Evolutionary conservation across 2,888 invertebrate genomes (phyloP).

Genomic region (Caenorhabditis wallacei): DNA sequence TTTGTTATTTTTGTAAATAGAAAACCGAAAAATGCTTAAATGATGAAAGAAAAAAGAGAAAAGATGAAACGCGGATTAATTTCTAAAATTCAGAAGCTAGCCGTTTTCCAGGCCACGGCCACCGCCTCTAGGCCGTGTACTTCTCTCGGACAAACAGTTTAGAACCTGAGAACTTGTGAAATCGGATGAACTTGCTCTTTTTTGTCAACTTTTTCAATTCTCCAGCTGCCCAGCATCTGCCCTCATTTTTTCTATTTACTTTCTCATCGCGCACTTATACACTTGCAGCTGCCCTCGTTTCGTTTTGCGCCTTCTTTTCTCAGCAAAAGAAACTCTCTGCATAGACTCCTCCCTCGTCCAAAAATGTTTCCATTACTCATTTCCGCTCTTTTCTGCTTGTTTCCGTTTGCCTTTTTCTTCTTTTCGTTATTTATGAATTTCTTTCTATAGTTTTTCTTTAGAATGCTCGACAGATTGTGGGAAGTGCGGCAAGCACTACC

Average conservation of each 20-base stretch:
- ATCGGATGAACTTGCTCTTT: slow-evolving; percentile 22
- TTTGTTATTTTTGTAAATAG: neutral
- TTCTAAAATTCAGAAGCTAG: neutral
- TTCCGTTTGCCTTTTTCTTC: slow-evolving; percentile 8
- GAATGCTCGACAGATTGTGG: slow-evolving; percentile 48
- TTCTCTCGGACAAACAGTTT: slow-evolving; percentile 45
- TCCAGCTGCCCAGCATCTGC: slow-evolving; percentile 45
- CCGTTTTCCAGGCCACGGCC: slow-evolving; percentile 23
- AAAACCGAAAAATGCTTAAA: neutral
- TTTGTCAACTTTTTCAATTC: slow-evolving; percentile 3
- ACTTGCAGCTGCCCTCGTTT: slow-evolving; percentile 49
- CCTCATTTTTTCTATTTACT: slow-evolving; percentile 42
- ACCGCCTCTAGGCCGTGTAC: slow-evolving; percentile 23
- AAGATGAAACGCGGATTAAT: neutral
- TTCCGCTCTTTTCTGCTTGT: slow-evolving; percentile 29
- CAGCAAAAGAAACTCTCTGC: slow-evolving; percentile 39
- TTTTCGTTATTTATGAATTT: slow-evolving; percentile 1
- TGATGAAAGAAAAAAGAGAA: neutral
- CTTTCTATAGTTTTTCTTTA: slow-evolving; percentile 17
- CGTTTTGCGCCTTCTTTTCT: slow-evolving; percentile 33
- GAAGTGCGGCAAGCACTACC: slow-evolving; percentile 61
- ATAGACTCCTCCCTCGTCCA: slow-evolving; percentile 37
- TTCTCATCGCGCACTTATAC: slow-evolving; percentile 55
- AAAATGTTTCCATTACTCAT: slow-evolving; percentile 60
- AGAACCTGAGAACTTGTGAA: slow-evolving; percentile 46